Percentiles rank a stretch among this genome's conserved stretches.
Evolutionary conservation across 2,797 vertebrate genomes (phyloP).

Genomic region (Thaleichthys pacificus): DNA sequence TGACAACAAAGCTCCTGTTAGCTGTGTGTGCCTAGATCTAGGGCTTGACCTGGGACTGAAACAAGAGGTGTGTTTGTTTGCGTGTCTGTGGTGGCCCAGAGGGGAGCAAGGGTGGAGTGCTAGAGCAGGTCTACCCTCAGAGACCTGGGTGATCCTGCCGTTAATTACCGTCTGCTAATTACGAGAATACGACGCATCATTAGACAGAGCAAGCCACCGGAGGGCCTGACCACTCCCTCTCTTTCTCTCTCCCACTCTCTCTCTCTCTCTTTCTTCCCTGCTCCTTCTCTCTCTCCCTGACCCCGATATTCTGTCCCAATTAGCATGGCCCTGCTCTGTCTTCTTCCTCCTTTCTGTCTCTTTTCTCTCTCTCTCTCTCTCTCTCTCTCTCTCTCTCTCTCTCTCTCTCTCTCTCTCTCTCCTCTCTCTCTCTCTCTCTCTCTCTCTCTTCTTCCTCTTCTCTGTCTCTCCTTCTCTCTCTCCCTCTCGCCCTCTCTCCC

Average conservation of each 20-base stretch:
- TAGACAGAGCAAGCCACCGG: conserved; percentile 65
- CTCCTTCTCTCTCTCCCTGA: conserved; percentile 56
- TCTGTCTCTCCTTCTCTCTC: neutral
- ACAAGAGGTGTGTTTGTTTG: neutral
- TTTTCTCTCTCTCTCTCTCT: neutral
- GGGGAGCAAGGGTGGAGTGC: conserved; percentile 13
- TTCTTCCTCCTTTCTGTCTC: neutral
- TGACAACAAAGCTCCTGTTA: conserved; percentile 56
- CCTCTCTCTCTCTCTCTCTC: too few relatives aligned
- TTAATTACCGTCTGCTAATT: conserved; percentile 79
- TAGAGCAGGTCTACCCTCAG: conserved; percentile 54
- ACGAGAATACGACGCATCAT: conserved; percentile 68
- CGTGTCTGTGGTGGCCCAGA: conserved; percentile 28
- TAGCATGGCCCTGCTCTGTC: conserved; percentile 59
- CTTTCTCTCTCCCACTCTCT: conserved; percentile 35
- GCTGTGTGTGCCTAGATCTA: conserved; percentile 14
- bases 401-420: neutral
- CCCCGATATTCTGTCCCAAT: conserved; percentile 77
- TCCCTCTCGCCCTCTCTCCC: neutral
- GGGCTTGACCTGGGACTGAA: neutral
- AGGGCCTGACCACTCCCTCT: conserved; percentile 64
- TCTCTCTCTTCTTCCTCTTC: conserved; percentile 7
- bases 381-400: too few relatives aligned
- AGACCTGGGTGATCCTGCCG: conserved; percentile 65
- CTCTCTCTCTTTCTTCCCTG: conserved; percentile 35